Evolutionary conservation across 2,797 vertebrate species (phyloP).

Genomic region (Cuniculus paca): DNA sequence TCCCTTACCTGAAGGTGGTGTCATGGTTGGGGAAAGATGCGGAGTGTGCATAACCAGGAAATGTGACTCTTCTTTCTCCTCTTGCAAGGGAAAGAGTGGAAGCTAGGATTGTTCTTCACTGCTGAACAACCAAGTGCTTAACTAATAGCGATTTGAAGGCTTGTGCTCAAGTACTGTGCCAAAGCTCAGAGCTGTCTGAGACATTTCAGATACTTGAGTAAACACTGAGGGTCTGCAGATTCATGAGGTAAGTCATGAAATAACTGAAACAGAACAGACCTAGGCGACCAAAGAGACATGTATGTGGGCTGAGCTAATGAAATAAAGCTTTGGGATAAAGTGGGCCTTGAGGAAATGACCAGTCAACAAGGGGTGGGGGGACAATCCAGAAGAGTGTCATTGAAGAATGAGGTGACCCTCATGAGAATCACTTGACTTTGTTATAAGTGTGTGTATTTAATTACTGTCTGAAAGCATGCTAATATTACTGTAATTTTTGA

Average conservation of each 20-base stretch:
- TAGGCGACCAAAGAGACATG: background rate
- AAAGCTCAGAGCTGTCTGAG: background rate
- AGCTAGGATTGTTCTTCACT: background rate
- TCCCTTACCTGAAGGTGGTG: background rate
- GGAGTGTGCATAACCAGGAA: background rate
- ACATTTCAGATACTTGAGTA: conserved; percentile 1
- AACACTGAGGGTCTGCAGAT: background rate
- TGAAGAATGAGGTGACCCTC: background rate
- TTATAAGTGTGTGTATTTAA: conserved; percentile 21
- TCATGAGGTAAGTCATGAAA: background rate
- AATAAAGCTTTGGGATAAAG: background rate
- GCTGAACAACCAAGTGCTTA: conserved; percentile 28
- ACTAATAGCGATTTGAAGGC: conserved; percentile 36
- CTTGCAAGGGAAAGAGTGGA: background rate
- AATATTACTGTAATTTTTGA: conserved; percentile 60
- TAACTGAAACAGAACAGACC: background rate
- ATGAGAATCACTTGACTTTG: background rate
- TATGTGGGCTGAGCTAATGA: background rate
- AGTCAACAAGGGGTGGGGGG: background rate
- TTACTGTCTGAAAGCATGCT: conserved; percentile 41
- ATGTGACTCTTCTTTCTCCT: background rate
- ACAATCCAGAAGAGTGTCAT: background rate
- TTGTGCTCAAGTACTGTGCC: background rate
- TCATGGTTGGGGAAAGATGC: background rate
- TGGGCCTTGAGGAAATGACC: background rate